A percentile compares a stretch with the other conserved stretches of the same genome.
Evolutionary conservation across 1,140 invertebrate species (phyloP).

Genomic region (Sesamia nonagrioides): DNA sequence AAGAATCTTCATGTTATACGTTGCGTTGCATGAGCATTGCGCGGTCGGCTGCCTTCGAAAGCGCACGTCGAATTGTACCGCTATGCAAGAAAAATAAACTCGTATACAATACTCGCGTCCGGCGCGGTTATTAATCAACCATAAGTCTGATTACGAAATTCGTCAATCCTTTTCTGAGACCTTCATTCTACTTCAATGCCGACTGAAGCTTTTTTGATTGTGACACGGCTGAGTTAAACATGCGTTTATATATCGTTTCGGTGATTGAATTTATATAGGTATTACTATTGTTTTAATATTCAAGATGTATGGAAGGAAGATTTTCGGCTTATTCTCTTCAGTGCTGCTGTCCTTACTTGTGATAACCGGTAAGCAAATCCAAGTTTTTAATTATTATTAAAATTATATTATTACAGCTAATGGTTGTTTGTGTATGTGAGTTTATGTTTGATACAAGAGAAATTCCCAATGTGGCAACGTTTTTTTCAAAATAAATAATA

Average conservation of each 20-base stretch:
- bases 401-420: no score
- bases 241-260: conserved; percentile 66
- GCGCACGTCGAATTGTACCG: conserved; percentile 69
- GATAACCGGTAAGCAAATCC: conserved; percentile 66
- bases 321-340: conserved; percentile 61
- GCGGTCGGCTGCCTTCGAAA: conserved; percentile 74
- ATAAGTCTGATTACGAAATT: conserved; percentile 67
- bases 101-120: conserved; percentile 48
- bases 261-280: conserved; percentile 66
- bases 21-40: conserved; percentile 71
- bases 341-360: conserved; percentile 65
- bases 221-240: conserved; percentile 62
- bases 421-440: no score
- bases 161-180: conserved; percentile 67
- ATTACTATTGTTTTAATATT: conserved; percentile 52
- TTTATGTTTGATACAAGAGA: no score
- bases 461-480: no score
- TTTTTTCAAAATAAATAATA: no score
- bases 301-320: conserved; percentile 69
- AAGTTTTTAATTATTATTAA: no score
- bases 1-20: conserved; percentile 51
- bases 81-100: conserved; percentile 63
- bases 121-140: conserved; percentile 60
- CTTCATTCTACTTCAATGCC: conserved; percentile 68
- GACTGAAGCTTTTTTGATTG: conserved; percentile 64